Conservation (phyloP, 2,113 vertebrate genomes). For the Rhea pennata region DNA sequence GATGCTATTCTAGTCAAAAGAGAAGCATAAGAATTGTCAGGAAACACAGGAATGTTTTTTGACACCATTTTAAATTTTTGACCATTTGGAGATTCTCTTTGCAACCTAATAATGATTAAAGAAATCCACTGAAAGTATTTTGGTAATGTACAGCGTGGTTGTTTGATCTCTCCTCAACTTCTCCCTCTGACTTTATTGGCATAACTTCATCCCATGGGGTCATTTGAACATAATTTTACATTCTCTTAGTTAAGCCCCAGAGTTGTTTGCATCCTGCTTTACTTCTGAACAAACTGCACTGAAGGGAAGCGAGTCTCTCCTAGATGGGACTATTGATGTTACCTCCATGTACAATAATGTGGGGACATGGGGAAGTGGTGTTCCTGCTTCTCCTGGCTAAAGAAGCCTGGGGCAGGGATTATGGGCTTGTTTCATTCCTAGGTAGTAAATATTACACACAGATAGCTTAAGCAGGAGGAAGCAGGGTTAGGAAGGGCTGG, state of each 20-base stretch:
- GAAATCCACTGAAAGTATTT: background rate
- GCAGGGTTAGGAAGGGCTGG: background rate
- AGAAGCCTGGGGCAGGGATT: background rate
- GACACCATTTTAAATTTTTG: background rate
- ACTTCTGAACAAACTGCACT: background rate
- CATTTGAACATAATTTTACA: background rate
- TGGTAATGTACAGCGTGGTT: background rate
- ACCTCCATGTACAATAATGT: background rate
- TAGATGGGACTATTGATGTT: background rate
- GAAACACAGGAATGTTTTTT: background rate
- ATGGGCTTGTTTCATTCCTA: background rate
- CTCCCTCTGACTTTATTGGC: background rate
- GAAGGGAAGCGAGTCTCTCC: background rate
- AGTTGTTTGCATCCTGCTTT: background rate
- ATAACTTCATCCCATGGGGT: background rate
- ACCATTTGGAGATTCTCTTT: background rate
- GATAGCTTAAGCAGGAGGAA: background rate
- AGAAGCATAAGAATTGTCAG: background rate
- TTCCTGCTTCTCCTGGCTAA: background rate
- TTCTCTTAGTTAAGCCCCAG: background rate
- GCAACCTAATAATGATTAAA: background rate
- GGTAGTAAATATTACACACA: background rate
- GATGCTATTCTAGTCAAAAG: background rate
- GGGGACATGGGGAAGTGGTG: background rate
- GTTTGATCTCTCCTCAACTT: background rate